Conservation (phyloP, 2,113 vertebrate species). For the Ardeotis arabs region DNA sequence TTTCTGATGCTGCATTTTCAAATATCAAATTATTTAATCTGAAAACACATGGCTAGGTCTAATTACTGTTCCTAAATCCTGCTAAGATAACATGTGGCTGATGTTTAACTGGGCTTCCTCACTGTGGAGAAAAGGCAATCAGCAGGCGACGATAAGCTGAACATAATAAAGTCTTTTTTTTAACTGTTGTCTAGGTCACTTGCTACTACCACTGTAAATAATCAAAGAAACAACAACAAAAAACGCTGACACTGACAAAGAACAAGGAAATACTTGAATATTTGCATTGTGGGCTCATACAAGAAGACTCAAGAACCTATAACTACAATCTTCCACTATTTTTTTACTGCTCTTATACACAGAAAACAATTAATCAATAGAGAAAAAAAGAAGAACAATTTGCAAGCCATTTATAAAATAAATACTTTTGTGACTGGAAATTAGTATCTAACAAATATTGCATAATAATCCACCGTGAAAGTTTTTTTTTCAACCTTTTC, state of each 20-base stretch:
- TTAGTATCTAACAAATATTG: not conserved
- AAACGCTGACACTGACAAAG: not conserved
- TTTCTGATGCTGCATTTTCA: not conserved
- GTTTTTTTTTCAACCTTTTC: not conserved
- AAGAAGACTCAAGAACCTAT: not conserved
- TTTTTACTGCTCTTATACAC: not conserved
- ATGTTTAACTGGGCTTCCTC: not conserved
- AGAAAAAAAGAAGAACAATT: not conserved
- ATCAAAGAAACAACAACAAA: not conserved
- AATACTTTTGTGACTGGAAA: not conserved
- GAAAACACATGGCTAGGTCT: not conserved
- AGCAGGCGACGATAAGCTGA: not conserved
- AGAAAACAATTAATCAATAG: not conserved
- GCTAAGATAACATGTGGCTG: not conserved
- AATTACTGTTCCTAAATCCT: not conserved
- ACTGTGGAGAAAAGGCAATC: not conserved
- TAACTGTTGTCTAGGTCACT: not conserved
- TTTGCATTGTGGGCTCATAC: not conserved
- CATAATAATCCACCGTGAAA: not conserved
- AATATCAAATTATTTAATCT: not conserved
- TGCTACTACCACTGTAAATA: not conserved
- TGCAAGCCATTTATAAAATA: not conserved
- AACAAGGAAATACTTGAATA: not conserved
- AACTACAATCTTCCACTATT: not conserved
- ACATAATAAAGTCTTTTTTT: not conserved